A percentile compares a stretch with the other conserved stretches of the same genome.
Evolutionary conservation across 2,888 invertebrate species (phyloP).

Genomic region (Heterodera filipjevi): DNA sequence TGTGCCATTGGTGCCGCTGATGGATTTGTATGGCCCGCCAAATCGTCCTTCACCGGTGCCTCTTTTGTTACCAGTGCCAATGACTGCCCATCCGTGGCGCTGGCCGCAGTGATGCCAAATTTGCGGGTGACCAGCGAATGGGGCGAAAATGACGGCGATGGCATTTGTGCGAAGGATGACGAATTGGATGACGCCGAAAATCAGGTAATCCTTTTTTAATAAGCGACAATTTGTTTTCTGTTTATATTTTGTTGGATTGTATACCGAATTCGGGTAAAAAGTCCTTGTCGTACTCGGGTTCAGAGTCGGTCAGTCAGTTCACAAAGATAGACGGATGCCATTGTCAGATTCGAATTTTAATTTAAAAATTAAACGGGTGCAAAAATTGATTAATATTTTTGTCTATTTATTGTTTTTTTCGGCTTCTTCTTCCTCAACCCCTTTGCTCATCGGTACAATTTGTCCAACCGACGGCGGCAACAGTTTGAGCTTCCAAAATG

Average conservation of each 20-base stretch:
- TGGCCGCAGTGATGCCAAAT: not conserved
- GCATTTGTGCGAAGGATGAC: not conserved
- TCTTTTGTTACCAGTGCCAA: not conserved
- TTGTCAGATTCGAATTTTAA: too few species aligned
- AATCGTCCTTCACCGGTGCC: not conserved
- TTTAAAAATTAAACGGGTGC: too few species aligned
- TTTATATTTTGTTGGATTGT: too few species aligned
- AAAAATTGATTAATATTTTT: too few species aligned
- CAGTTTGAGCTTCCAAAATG: constrained; percentile 21
- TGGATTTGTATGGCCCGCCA: not conserved
- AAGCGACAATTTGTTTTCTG: too few species aligned
- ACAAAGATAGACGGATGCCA: too few species aligned
- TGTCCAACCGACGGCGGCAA: constrained; percentile 11
- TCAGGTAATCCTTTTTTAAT: not conserved
- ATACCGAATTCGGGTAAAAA: too few species aligned
- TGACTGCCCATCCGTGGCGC: not conserved
- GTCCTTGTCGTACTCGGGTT: too few species aligned
- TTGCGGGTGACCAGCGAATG: constrained; percentile 19
- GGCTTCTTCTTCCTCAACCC: not conserved
- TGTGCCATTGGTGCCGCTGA: not conserved
- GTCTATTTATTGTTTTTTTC: not conserved
- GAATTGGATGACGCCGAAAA: constrained; percentile 20
- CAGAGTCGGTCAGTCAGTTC: too few species aligned
- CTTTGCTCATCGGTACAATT: constrained; percentile 16
- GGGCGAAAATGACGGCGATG: not conserved